Conservation (phyloP, 2,888 invertebrate species). For the Podabrus alpinus region DNA sequence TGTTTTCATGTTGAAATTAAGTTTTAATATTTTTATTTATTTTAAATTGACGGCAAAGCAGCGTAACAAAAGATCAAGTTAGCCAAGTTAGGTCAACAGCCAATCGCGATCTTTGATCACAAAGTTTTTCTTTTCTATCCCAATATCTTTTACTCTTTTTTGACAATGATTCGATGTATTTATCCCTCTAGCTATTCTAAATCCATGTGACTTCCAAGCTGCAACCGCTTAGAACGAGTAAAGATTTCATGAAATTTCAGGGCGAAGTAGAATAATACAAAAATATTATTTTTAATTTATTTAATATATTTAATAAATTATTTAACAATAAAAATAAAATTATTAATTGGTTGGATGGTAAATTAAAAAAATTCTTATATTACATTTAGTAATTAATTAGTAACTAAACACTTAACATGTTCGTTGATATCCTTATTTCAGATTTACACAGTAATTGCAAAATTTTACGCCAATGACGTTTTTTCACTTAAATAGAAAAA, state of each 20-base stretch:
- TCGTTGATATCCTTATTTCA: slow-evolving; percentile 12
- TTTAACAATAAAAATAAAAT: slow-evolving; percentile 5
- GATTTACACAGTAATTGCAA: slow-evolving; percentile 15
- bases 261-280: neutral
- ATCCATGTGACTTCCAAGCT: no score
- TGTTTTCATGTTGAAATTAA: no score
- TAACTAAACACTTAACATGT: slow-evolving; percentile 11
- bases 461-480: slow-evolving; percentile 13
- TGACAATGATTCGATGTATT: no score
- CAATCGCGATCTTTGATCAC: no score
- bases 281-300: neutral
- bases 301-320: neutral
- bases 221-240: no score
- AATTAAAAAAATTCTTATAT: neutral
- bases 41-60: no score
- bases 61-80: no score
- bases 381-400: slow-evolving; percentile 2
- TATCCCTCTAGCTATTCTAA: no score
- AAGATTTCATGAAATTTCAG: neutral
- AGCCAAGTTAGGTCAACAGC: no score
- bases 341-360: neutral
- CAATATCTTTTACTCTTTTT: no score
- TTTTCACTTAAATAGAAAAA: slow-evolving; percentile 4
- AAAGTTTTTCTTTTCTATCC: no score
- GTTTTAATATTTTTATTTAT: no score